A percentile compares a stretch with the other conserved stretches of the same genome.
Conservation (phyloP, 1,140 invertebrate genomes). For the Drosophila kepulauana region DNA sequence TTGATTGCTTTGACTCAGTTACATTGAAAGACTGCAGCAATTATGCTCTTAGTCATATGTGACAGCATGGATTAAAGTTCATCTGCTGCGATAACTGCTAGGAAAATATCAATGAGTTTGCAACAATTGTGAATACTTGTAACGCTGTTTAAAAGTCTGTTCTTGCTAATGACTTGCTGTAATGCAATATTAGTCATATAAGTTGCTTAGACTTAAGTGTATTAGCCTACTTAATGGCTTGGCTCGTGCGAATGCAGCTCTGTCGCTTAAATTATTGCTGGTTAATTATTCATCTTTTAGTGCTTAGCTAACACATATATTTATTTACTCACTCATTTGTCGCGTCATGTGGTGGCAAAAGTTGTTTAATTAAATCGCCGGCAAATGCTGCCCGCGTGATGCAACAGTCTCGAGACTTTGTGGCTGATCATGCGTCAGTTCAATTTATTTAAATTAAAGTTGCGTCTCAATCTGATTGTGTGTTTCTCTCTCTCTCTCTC, state of each 20-base stretch:
- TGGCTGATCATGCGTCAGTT: constrained; percentile 15
- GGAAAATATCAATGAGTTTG: constrained; percentile 9
- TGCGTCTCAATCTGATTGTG: background rate
- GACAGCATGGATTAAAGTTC: constrained; percentile 2
- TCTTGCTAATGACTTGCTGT: constrained; percentile 8
- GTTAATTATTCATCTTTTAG: constrained; percentile 53
- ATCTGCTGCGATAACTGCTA: constrained; percentile 1
- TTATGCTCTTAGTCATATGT: constrained; percentile 25
- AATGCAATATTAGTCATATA: constrained; percentile 30
- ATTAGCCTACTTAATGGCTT: constrained; percentile 45
- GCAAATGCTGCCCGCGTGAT: constrained; percentile 33
- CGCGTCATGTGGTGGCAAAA: constrained; percentile 26
- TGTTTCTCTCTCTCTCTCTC: background rate
- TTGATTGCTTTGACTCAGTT: background rate
- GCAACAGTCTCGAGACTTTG: constrained; percentile 33
- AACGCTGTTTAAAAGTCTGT: background rate
- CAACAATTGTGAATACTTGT: background rate
- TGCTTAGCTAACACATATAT: background rate
- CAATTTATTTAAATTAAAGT: constrained; percentile 18
- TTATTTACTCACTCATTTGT: background rate
- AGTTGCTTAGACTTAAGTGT: background rate
- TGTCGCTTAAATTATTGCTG: constrained; percentile 4
- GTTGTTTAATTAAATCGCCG: constrained; percentile 29
- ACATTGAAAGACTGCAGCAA: background rate
- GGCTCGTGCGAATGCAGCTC: constrained; percentile 9